These are phyloP conservation scores for Setipinna tenuifilis DNA, from an alignment of 2,797 vertebrate species.

Conservation along the genomic window DNA sequence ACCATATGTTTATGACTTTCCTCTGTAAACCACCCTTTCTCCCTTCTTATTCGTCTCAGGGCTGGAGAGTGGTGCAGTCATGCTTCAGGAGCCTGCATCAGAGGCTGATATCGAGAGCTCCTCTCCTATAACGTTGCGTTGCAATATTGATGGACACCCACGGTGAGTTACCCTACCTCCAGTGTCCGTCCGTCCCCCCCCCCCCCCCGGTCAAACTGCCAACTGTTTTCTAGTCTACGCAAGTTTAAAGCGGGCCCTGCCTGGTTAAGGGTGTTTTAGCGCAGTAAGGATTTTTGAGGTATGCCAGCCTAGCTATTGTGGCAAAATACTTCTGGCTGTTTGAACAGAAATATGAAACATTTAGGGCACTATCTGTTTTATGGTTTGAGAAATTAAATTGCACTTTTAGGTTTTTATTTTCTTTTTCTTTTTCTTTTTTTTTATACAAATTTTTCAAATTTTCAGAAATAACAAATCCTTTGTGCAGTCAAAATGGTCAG, in stretches of 20 bases:
- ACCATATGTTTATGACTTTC: background rate
- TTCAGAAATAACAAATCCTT: too few relatives aligned
- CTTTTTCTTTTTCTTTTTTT: too few relatives aligned
- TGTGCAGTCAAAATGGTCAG: too few relatives aligned
- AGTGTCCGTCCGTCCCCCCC: too few relatives aligned
- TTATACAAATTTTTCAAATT: too few relatives aligned
- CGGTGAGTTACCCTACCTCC: conserved; percentile 70
- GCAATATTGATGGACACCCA: conserved; percentile 85
- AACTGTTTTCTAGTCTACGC: too few relatives aligned
- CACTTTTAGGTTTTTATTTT: too few relatives aligned
- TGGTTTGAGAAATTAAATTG: too few relatives aligned
- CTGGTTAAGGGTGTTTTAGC: too few relatives aligned
- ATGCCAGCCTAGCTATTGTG: background rate
- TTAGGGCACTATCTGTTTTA: too few relatives aligned
- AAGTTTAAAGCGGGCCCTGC: too few relatives aligned
- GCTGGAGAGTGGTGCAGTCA: conserved; percentile 82
- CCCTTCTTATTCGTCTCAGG: conserved; percentile 63
- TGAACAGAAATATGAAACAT: background rate
- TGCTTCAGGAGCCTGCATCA: conserved; percentile 77
- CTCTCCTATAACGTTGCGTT: conserved; percentile 75
- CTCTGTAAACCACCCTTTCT: background rate
- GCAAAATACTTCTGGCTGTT: background rate
- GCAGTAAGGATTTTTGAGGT: too few relatives aligned
- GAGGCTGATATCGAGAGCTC: conserved; percentile 79
- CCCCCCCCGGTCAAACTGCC: background rate